Evolutionary conservation across 2,888 invertebrate species (phyloP).

Genomic region (Drosophila paucipuncta): DNA sequence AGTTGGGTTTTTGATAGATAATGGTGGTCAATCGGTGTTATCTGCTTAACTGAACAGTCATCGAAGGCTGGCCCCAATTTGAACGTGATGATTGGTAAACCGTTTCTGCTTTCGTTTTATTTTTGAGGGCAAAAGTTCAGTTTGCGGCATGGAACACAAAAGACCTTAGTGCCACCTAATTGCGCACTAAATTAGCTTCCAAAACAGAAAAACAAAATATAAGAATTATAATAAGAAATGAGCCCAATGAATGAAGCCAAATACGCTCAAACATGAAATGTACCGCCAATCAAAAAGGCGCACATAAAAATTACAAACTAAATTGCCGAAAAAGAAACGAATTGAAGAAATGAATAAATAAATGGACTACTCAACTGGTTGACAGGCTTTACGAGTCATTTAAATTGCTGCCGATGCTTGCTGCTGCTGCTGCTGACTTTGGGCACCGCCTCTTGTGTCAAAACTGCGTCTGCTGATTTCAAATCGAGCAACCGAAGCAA

Average conservation of each 20-base stretch:
- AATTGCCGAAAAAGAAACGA: constrained; percentile 74
- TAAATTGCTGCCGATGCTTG: constrained; percentile 9
- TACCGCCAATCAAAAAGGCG: constrained; percentile 78
- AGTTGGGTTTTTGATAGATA: constrained; percentile 19
- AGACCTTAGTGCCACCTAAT: constrained; percentile 70
- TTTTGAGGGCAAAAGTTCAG: constrained; percentile 62
- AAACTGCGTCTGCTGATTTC: constrained; percentile 77
- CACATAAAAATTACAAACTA: constrained; percentile 71
- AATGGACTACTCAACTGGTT: constrained; percentile 45
- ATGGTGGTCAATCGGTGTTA: constrained; percentile 37
- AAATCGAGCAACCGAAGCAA: constrained; percentile 43
- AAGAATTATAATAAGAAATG: constrained; percentile 9
- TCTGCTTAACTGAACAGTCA: constrained; percentile 62
- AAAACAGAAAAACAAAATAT: constrained; percentile 28
- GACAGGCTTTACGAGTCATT: constrained; percentile 47
- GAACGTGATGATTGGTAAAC: constrained; percentile 26
- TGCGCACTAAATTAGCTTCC: constrained; percentile 75
- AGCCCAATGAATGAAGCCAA: constrained; percentile 36
- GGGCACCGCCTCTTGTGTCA: constrained; percentile 75
- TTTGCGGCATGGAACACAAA: constrained; percentile 69
- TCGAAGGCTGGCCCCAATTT: constrained; percentile 61
- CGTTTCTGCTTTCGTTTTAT: constrained; percentile 11
- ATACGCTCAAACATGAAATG: constrained; percentile 59
- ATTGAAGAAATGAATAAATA: constrained; percentile 54
- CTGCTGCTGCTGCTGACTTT: constrained; percentile 11